phyloP scores from a whole-genome alignment of 2,888 invertebrate species.

The Shargacucullia verbasci region DNA sequence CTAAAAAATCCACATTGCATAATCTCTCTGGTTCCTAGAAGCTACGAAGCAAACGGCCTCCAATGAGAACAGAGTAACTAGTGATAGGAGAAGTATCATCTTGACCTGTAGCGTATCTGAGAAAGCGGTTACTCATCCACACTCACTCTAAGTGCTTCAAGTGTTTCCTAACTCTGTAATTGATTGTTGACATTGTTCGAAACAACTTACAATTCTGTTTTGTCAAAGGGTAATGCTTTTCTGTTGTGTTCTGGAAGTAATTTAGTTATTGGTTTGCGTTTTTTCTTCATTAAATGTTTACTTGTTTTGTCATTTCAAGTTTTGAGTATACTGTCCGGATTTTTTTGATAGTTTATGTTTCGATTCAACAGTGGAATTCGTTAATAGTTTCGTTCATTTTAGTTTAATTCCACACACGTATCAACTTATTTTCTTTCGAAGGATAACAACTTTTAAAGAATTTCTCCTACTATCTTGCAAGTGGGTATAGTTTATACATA shows the following conservation, averaged over 20 bases:
- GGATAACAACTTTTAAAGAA: too few species aligned
- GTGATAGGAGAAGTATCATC: conserved; percentile 13
- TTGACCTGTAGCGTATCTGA: conserved; percentile 26
- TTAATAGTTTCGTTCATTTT: too few species aligned
- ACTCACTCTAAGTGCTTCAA: conserved; percentile 30
- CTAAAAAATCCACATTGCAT: too few species aligned
- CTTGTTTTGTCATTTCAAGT: too few species aligned
- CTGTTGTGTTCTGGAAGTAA: conserved; percentile 7
- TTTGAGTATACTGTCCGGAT: too few species aligned
- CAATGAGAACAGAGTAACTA: conserved; percentile 7
- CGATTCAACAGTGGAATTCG: too few species aligned
- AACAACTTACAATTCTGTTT: conserved; percentile 6
- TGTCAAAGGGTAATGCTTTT: background rate
- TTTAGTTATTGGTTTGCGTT: background rate
- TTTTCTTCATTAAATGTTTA: background rate
- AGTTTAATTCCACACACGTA: too few species aligned
- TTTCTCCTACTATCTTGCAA: too few species aligned
- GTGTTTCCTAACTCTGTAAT: conserved; percentile 36
- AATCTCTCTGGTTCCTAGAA: too few species aligned
- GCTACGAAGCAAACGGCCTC: conserved; percentile 22
- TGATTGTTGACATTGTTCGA: conserved; percentile 50
- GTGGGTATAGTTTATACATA: too few species aligned
- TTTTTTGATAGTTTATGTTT: too few species aligned
- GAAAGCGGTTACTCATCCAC: conserved; percentile 25
- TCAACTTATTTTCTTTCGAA: too few species aligned